Evolutionary conservation across 2,797 vertebrate genomes (phyloP), one percentile per base, ranked within the genome.

Genomic region (Premnoplex brunnescens): DNA sequence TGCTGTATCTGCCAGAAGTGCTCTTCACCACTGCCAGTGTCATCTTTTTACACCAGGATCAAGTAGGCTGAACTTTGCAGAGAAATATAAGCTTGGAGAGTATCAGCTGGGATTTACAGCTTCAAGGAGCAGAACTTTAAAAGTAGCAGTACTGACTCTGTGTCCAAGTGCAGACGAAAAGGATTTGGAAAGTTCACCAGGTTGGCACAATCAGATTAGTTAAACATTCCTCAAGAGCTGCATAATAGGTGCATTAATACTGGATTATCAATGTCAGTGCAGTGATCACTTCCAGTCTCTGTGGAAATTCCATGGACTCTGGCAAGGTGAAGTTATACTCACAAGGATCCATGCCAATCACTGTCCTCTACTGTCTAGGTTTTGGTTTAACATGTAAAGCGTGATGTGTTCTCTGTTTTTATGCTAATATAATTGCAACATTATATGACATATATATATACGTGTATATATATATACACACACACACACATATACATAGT

Each of bases 91-190:
- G 43, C 22, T 94, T 75, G 39, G 52, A 67, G 64, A 94, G 13
- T 66, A 43, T 85, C 85, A 85, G 22, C 48, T 83, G 74, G 85
- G 73, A 96, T 96, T 96, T 95, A 85, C 44, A 89, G 86, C 59
- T 86, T 39, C 62, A 44, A 77, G 41, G 43, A 91, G 48, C 30
- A 68, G 28, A 67, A 67, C 26, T 77, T 60, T 79, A 85, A 60
- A 85, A 60, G 43, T 4, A 82, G 28, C 34, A 52, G 30, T 44
- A 48, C 71, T 87, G 59, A 49, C 44, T 68, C 22, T 9, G 12
- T 58, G 55, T 36, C 55, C 16, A 66, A 30, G 14, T 60, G 13
- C n/a, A 76, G 58, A 83, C 39, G 52, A 59, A 85, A 75, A 72
- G 68, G 77, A 77, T 79, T 91, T 64, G 37, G n/a, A 73, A 93